Conservation (phyloP, 2,888 invertebrate genomes). For the Meganola albula region DNA sequence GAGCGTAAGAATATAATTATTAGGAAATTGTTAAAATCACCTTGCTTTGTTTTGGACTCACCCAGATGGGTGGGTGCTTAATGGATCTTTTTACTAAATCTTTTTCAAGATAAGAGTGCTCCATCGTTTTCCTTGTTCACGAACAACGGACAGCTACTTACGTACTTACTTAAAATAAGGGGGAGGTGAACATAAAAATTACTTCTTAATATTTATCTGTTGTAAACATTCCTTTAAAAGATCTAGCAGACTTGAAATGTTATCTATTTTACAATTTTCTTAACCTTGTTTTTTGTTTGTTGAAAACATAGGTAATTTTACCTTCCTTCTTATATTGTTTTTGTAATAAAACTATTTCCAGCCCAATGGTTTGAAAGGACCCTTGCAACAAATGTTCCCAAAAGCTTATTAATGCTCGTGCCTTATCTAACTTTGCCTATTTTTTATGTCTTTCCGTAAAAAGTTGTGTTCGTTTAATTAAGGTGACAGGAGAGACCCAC, state of each 20-base stretch:
- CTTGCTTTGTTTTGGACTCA: constrained; percentile 45
- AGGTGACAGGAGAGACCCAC: constrained; percentile 36
- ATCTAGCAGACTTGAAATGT: too few relatives aligned
- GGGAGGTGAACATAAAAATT: constrained; percentile 25
- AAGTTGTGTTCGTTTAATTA: constrained; percentile 39
- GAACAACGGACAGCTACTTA: constrained; percentile 23
- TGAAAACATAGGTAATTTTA: too few relatives aligned
- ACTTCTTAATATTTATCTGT: too few relatives aligned
- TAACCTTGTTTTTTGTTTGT: too few relatives aligned
- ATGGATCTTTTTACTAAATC: constrained; percentile 40
- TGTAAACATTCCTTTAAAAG: too few relatives aligned
- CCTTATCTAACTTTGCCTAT: neutral
- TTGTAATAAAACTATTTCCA: too few relatives aligned
- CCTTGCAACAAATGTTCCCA: neutral
- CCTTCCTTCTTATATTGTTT: too few relatives aligned
- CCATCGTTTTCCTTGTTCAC: constrained; percentile 29
- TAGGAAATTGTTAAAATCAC: constrained; percentile 54
- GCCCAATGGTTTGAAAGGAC: too few relatives aligned
- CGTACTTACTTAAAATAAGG: too few relatives aligned
- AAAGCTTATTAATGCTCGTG: constrained; percentile 1
- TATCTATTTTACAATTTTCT: too few relatives aligned
- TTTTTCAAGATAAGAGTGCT: constrained; percentile 30
- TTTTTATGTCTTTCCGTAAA: constrained; percentile 19
- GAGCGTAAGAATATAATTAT: constrained; percentile 76
- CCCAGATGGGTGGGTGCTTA: constrained; percentile 36